Evolutionary conservation across 2,797 vertebrate species (phyloP).

Genomic region (Netta rufina): DNA sequence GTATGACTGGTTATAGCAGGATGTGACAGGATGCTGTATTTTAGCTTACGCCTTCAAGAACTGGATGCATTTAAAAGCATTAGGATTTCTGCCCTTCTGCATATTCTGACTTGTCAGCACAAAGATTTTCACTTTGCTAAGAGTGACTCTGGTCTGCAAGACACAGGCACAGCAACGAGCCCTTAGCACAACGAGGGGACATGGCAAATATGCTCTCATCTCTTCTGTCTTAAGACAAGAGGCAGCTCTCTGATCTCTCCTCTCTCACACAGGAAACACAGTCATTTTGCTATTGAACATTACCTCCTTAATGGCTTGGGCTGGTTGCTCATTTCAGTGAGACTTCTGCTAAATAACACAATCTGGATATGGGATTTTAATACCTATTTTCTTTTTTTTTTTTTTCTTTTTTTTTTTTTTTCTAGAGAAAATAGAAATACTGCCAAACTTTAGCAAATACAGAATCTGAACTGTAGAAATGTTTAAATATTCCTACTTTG

Average conservation of each 20-base stretch:
- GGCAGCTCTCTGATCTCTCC: not conserved
- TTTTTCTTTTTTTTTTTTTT: not conserved
- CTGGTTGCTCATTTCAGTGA: not conserved
- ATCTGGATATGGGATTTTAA: not conserved
- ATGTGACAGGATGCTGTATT: not conserved
- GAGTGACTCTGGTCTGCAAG: not conserved
- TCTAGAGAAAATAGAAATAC: not conserved
- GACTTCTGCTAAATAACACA: not conserved
- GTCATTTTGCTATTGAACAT: not conserved
- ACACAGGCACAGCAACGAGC: not conserved
- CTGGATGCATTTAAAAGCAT: not conserved
- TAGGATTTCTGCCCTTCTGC: not conserved
- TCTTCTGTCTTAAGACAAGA: not conserved
- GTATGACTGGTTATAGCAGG: not conserved
- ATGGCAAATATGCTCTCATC: fast-evolving
- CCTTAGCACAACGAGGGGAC: not conserved
- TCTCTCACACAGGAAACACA: not conserved
- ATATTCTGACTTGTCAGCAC: not conserved
- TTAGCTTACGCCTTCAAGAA: not conserved
- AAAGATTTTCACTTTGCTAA: not conserved
- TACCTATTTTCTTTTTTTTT: not conserved
- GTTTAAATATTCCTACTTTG: not conserved
- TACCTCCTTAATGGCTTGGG: not conserved
- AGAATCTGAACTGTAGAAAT: not conserved
- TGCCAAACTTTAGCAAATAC: not conserved